Conservation (phyloP, 2,113 vertebrate species). For the Silurus glanis region DNA sequence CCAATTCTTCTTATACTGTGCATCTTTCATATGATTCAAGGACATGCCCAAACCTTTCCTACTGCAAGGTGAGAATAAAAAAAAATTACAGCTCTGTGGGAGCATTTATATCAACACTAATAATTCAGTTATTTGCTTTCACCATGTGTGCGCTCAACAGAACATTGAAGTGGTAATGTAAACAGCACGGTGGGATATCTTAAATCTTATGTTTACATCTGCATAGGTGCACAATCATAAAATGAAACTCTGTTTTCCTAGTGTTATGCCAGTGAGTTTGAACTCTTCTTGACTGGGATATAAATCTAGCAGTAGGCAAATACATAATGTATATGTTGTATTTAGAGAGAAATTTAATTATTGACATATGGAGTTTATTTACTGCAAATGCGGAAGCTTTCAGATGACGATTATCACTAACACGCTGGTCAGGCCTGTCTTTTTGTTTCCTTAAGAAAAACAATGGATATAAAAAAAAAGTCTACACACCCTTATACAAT, state of each 20-base stretch:
- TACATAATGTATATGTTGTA: background rate
- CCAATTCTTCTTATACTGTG: background rate
- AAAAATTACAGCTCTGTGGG: background rate
- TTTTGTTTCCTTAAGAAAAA: background rate
- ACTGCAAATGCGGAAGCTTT: background rate
- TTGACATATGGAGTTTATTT: background rate
- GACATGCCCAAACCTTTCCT: conserved; percentile 2
- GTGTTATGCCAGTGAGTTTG: background rate
- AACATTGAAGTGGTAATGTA: background rate
- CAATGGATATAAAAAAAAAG: too few relatives aligned
- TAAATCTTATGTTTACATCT: background rate
- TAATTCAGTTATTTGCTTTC: background rate
- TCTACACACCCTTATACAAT: too few relatives aligned
- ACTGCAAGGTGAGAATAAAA: background rate
- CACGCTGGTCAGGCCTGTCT: background rate
- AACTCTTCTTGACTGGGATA: background rate
- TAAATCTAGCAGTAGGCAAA: background rate
- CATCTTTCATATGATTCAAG: background rate
- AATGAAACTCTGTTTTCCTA: background rate
- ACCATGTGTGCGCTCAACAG: too few relatives aligned
- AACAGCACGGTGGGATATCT: too few relatives aligned
- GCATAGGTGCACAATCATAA: background rate
- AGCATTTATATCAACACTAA: background rate
- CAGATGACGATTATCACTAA: background rate
- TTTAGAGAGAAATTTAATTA: background rate